A percentile compares a stretch with the other conserved stretches of the same genome.
These are phyloP conservation scores for Diarsia mendica DNA, from an alignment of 2,888 invertebrate genomes.

Conservation along the genomic window DNA sequence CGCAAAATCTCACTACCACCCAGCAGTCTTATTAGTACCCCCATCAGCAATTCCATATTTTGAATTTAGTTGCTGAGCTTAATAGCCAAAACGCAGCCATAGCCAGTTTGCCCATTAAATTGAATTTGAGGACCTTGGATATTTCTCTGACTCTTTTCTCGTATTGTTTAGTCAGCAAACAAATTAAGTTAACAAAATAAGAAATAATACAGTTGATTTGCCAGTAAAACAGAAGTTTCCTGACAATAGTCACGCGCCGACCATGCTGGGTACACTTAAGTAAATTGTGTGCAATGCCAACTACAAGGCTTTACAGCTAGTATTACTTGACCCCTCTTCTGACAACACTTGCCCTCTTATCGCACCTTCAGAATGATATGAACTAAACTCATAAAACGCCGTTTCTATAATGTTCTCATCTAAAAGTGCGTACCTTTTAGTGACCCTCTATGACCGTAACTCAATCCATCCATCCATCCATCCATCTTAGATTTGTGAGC, in stretches of 20 bases:
- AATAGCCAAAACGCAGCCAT: background rate
- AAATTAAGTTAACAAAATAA: background rate
- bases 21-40: background rate
- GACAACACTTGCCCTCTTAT: too few relatives aligned
- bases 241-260: conserved; percentile 32
- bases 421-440: too few relatives aligned
- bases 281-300: conserved; percentile 58
- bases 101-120: too few relatives aligned
- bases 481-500: too few relatives aligned
- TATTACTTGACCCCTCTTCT: too few relatives aligned
- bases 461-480: too few relatives aligned
- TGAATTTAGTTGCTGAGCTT: too few relatives aligned
- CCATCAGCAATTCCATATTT: background rate
- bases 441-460: too few relatives aligned
- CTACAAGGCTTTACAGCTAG: conserved; percentile 39
- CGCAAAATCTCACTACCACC: background rate
- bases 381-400: too few relatives aligned
- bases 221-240: conserved; percentile 24
- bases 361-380: too few relatives aligned
- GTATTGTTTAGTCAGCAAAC: background rate
- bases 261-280: conserved; percentile 38
- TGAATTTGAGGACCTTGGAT: background rate
- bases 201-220: background rate
- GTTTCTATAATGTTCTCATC: too few relatives aligned
- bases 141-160: background rate